Evolutionary conservation across 2,113 vertebrate species (phyloP), one percentile per base, ranked within the genome.

Genomic region (Tyto alba): DNA sequence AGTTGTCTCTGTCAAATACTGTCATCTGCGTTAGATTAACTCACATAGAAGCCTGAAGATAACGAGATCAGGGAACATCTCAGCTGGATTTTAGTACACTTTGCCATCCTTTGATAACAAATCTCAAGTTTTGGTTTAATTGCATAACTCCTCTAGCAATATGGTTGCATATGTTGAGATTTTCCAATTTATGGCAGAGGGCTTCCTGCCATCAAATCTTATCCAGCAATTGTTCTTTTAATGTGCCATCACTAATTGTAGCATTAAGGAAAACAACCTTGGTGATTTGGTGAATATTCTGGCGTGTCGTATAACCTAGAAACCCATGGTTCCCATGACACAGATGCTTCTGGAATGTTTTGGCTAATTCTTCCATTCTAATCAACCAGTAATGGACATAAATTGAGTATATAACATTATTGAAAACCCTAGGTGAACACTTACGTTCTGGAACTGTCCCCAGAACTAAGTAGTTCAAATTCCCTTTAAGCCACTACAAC

Each of bases 21-120:
- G 71, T 89, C 62, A 89, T 64, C 86, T 93, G 90, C 62, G 57
- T 87, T 92, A 87, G 38, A 92, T 96, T 94, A 94, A 57, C 62
- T 86, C 21, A 23, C 48, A 66, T 30, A 89, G 81, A 60, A 78
- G 88, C 57, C 80, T 75, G 86, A 83, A 87, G 84, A 93, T 92
- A 95, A 82, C 16, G 1, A 93, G 80, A 91, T 80, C 62, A 66
- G 81, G 84, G 81, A 89, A 66, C 15, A 9, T 87, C 84, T 96
- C 94, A 80, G 92, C 78, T 95, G 87, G 66, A 50, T 95, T 95
- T 91, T 85, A 82, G 69, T 81, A 69, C n/a, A 25, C 32, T 62
- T 40, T 73, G 62, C 87, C 66, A 74, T 83, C 55, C 77, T 95
- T 95, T 79, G 90, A 91, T 95, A 92, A 83, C 85, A 93, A 87